Percentiles rank a stretch among this genome's conserved stretches.
These are phyloP conservation scores for Cygnus buccinator DNA, from an alignment of 2,113 vertebrate genomes.

Conservation along the genomic window DNA sequence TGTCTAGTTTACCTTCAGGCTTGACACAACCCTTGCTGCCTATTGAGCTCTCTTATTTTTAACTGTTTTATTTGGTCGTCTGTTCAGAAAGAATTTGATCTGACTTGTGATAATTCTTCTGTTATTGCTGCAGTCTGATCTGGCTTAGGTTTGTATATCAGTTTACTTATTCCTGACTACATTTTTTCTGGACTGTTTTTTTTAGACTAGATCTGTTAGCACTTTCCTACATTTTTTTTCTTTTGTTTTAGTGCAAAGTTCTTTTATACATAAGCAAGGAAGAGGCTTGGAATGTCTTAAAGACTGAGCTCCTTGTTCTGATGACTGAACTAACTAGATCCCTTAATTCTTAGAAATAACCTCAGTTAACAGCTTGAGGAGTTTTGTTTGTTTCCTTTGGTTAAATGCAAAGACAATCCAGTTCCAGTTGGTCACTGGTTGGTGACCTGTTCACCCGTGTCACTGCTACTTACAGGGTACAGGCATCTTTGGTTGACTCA, in stretches of 20 bases:
- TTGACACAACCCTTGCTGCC: background rate
- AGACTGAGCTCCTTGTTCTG: background rate
- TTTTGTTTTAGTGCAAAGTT: background rate
- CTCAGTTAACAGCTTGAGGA: background rate
- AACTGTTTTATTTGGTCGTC: background rate
- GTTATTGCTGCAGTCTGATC: background rate
- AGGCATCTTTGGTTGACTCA: background rate
- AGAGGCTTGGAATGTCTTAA: background rate
- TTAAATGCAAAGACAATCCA: background rate
- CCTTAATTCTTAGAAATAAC: background rate
- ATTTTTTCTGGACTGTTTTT: background rate
- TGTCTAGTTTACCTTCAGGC: background rate
- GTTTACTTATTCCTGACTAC: background rate
- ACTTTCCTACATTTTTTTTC: background rate
- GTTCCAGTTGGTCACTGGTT: background rate
- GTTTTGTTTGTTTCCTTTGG: background rate
- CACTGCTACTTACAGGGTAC: background rate
- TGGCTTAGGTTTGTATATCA: constrained; percentile 7
- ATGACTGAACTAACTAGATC: background rate
- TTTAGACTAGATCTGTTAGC: background rate
- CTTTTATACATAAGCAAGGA: background rate
- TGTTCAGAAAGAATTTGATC: background rate
- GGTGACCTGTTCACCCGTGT: background rate
- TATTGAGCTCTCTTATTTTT: background rate
- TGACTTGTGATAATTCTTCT: background rate